These are phyloP conservation scores for Platycnemis pennipes DNA, from an alignment of 2,888 invertebrate species.

Conservation along the genomic window DNA sequence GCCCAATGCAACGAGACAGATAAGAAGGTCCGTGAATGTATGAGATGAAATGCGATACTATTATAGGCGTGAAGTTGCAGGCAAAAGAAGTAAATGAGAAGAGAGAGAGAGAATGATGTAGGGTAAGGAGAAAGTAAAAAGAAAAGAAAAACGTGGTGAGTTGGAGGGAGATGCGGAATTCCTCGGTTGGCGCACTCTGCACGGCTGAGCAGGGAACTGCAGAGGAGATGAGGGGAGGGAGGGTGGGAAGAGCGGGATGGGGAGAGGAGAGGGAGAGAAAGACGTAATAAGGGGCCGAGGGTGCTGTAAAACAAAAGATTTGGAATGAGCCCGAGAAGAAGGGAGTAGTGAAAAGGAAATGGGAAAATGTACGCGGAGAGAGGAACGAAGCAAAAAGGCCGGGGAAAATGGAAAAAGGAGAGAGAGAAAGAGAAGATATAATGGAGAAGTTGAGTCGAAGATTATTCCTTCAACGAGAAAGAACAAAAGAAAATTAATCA, in stretches of 20 bases:
- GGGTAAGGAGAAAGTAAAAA: neutral
- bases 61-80: neutral
- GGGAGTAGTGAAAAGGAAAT: neutral
- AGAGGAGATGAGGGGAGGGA: neutral
- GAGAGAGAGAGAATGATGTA: neutral
- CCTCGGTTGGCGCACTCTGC: neutral
- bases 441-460: too few species aligned
- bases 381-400: neutral
- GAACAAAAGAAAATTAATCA: neutral
- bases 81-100: neutral
- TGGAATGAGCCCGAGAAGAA: conserved; percentile 10
- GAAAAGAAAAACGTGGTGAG: neutral
- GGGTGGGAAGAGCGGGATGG: neutral
- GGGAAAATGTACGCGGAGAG: neutral
- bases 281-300: conserved; percentile 12
- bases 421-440: neutral
- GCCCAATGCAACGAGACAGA: neutral
- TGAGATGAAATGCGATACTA: neutral
- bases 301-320: conserved; percentile 45
- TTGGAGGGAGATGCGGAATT: neutral
- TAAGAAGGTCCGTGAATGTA: too few species aligned
- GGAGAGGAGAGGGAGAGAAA: neutral
- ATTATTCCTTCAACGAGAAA: neutral
- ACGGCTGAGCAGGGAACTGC: neutral
- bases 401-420: neutral